Base-by-base conservation (phyloP, 2,888 invertebrate genomes). In the Teinopalpus imperialis region DNA sequence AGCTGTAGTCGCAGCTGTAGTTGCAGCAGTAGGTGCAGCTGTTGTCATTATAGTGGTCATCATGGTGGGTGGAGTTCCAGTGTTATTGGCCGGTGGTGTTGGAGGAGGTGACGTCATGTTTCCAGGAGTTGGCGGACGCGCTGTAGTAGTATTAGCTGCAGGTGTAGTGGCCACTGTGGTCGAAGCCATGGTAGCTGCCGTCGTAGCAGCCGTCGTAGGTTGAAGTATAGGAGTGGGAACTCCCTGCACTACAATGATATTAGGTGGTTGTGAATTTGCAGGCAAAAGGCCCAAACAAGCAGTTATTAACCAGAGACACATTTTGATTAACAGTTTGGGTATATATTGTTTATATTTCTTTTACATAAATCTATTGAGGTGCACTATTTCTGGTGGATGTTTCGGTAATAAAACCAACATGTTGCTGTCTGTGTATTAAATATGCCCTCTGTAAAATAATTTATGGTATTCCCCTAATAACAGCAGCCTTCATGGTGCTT, bases 281-380 rank as follows among this genome's bases (percentile, higher is more conserved):
- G 85, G 86, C 50, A 83, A 54, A 47, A 88, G 60, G 48, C 89
- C 88, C 53, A 89, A 68, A 53, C 89, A 89, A 29, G 89, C 86
- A 14, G 89, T 87, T 48, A 89, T 56, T 49, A 89, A 66, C 89
- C 89, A 89, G 57, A 89, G 58, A 68, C 89, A 89, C 89, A 89
- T 89, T 7, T 36, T 51, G 42, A 44, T 14, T 4, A 3, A 2
- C 1, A 7, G 7, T 20, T 23, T 36, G 23, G 14, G 10, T 27
- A 10, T 27, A 5, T 10, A 27, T 27, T 27, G 10, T 27, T 9
- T 8, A 7, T 1, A 23, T 23, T 1, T 3, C 3, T 32, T 32
- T 10, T 27, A 18, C 8, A 16, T 23, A 16, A 14, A 6, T 46
- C 14, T 18, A 49, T 21, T 36, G 47, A 34, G 39, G 18, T 46